Conservation (phyloP, 2,888 invertebrate genomes). For the Leptogaster cylindrica region DNA sequence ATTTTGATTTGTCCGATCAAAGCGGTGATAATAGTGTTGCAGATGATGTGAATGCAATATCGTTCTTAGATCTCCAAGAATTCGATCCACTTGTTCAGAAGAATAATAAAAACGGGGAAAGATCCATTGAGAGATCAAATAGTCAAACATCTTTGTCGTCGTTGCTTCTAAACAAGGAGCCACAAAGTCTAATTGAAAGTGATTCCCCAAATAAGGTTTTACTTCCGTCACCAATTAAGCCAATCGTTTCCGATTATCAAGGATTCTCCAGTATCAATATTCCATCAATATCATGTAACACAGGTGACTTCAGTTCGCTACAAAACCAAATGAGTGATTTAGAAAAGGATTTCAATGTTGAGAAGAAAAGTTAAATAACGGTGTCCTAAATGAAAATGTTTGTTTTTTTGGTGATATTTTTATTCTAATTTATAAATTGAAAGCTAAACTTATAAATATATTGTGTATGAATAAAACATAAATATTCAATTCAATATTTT, state of each 20-base stretch:
- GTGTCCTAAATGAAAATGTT: too few species aligned
- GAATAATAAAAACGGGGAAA: neutral
- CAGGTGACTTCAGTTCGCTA: conserved; percentile 65
- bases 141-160: conserved; percentile 1
- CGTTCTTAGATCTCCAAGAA: conserved; percentile 59
- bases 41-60: conserved; percentile 64
- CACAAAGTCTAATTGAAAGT: conserved; percentile 57
- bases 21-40: conserved; percentile 75
- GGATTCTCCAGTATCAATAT: conserved; percentile 70
- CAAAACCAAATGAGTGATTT: too few species aligned
- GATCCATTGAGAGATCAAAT: neutral
- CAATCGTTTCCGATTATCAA: conserved; percentile 65
- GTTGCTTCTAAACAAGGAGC: conserved; percentile 32
- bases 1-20: conserved; percentile 76
- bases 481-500: too few species aligned
- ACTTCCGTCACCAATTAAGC: conserved; percentile 68
- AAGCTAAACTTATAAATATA: too few species aligned
- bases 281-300: conserved; percentile 71
- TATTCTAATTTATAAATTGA: too few species aligned
- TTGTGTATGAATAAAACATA: too few species aligned
- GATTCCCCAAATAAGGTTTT: conserved; percentile 62
- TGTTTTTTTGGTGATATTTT: too few species aligned
- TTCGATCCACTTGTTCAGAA: conserved; percentile 58
- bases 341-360: too few species aligned
- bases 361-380: too few species aligned